Base-by-base conservation (phyloP, 2,888 invertebrate species). In the Argyresthia goedartella region DNA sequence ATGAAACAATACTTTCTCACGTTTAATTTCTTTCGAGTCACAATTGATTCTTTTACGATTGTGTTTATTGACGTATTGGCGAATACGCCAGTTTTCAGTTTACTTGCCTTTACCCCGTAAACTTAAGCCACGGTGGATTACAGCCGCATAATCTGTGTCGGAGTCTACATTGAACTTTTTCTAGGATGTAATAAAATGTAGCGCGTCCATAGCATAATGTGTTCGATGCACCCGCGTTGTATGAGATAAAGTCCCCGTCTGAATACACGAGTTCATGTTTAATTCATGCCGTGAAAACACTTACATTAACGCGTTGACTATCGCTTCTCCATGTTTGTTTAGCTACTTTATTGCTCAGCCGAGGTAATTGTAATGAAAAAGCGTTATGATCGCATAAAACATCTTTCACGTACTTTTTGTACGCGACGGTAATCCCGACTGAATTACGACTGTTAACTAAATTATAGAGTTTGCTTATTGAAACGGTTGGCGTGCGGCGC, bases 1-100 rank as follows among this genome's bases (percentile, higher is more conserved):
- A 79, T 76, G 80, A 76, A 85, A 86, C 86, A 85, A 86, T 85
- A 82, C 81, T 75, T 86, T 85, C 86, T 84, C 85, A 84, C 85
- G 81, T 86, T 84, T 84, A 84, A 85, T 86, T 85, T 80, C 81
- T 81, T 82, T 81, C 74, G 76, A 74, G 67, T 71, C 71, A 76
- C 81, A 81, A 85, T 84, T 79, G 82, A 77, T 81, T 78, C 77
- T 79, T 86, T 86, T 84, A 86, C 75, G 82, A 82, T 73, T 82
- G 80, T 85, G 85, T 85, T 86, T 86, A 86, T 85, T 84, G 81
- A 74, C 76, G 72, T 72, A 75, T 76, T 76, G 77, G 73, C 76
- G 70, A 74, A 74, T 78, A 76, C 76, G 70, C 73, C 75, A 76
- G 78, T 14, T 15, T 46, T 43, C 33, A 25, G 25, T 46, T n/a